Base-by-base conservation (phyloP, 2,113 vertebrate genomes). In the Zootoca vivipara region DNA sequence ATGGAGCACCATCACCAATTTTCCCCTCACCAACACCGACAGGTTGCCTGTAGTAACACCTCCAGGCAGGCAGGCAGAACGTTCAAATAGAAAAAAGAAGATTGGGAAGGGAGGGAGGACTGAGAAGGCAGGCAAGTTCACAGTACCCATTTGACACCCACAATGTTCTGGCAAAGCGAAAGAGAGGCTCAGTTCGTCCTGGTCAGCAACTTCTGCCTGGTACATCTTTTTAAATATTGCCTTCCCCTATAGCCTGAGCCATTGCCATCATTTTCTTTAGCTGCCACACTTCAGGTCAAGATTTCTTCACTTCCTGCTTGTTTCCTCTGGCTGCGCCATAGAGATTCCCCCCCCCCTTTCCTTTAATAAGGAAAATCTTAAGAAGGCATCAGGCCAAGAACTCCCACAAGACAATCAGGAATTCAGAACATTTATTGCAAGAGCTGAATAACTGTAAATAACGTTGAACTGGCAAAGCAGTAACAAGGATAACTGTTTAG, bases 401-500 rank as follows among this genome's bases (percentile, higher is more conserved):
- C 95, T 95, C 94, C 96, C 95, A 97, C 95, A 97, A 92, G 96
- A 95, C 96, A 97, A 95, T 95, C 96, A 95, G 96, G 93, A 98
- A 98, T 98, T 98, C 96, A 98, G 98, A 99, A 99, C 98, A 98
- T 99, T 99, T 99, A 99, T 99, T 99, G 98, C 98, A 99, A 97
- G 98, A 99, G 98, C 98, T 97, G 97, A 97, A 97, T 99, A 98
- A 98, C 97, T 98, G 98, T 98, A 99, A 98, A 97, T 98, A 97
- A 97, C 80, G 96, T 97, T 96, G 96, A 97, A 96, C 95, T 97
- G 96, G 97, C 97, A 97, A 98, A 99, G 98, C 98, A 98, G 97
- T 98, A 98, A 99, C 98, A 99, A 98, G 98, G 97, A 98, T 98
- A 99, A 98, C 97, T 99, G 98, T 98, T 99, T 98, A 98, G 98